These are phyloP conservation scores for Schrankia costaestrigalis DNA, from an alignment of 2,888 invertebrate species.

Conservation along the genomic window DNA sequence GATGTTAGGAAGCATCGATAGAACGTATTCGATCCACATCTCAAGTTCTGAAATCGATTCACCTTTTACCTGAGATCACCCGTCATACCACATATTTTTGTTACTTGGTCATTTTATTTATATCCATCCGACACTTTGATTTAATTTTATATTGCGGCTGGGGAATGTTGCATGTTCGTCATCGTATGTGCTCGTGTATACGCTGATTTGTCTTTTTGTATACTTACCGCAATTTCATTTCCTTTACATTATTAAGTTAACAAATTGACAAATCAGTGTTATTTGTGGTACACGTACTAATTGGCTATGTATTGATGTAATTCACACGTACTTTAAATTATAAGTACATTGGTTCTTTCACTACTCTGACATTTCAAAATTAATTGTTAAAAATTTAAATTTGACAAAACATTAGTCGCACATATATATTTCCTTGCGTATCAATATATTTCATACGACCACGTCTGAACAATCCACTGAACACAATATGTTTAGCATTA, in stretches of 20 bases:
- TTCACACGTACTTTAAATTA: constrained; percentile 25
- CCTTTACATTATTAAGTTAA: constrained; percentile 6
- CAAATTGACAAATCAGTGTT: constrained; percentile 41
- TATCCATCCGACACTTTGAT: constrained; percentile 73
- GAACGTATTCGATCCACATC: constrained; percentile 30
- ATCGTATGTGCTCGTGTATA: constrained; percentile 43
- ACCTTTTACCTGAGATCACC: constrained; percentile 67
- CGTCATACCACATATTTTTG: constrained; percentile 57
- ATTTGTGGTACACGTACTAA: constrained; percentile 33
- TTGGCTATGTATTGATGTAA: constrained; percentile 44
- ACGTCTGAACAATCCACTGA: constrained; percentile 11
- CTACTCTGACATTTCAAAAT: constrained; percentile 15
- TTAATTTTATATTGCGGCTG: constrained; percentile 74
- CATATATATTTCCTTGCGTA: constrained; percentile 18
- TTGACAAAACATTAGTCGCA: constrained; percentile 16
- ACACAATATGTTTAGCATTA: constrained; percentile 6
- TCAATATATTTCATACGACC: constrained; percentile 13
- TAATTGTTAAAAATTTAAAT: constrained; percentile 18
- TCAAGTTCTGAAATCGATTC: constrained; percentile 38
- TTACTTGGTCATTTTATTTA: constrained; percentile 52
- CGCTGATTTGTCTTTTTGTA: constrained; percentile 49
- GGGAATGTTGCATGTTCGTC: constrained; percentile 76
- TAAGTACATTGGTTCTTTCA: constrained; percentile 46
- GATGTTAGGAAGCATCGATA: constrained; percentile 36
- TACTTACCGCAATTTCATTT: constrained; percentile 6